Evolutionary conservation across 2,888 invertebrate species (phyloP), one percentile per base, ranked within the genome.

Genomic region (Synergus laeviventris): DNA sequence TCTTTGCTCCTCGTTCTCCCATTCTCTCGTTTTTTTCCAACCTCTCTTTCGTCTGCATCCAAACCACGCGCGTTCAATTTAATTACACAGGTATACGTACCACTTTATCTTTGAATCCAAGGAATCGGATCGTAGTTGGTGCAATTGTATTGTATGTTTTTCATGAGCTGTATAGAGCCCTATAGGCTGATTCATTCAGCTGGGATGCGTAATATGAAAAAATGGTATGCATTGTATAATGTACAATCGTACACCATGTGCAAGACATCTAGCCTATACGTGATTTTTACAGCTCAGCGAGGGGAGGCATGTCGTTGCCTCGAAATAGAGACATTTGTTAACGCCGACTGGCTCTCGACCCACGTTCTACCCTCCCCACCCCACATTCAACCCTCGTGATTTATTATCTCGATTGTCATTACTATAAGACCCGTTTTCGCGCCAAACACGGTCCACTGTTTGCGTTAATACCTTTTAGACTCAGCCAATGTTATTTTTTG

Each of bases 271-370:
- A 76, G 18, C 84, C 83, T 83, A 84, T 83, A 77, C 75, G 78
- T 84, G 86, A 86, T 86, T 88, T 87, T 86, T 86, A 85, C 81
- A 82, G 83, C 77, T 83, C 81, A 82, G 78, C 80, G 84, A 84
- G 84, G 83, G 81, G 76, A 64, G 82, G 78, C 77, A 78, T 80
- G 80, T 73, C 81, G 82, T 81, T 81, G 83, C 79, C 77, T 74
- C 83, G 82, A 86, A 87, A 89, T 88, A 88, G 87, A 89, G 89
- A 89, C 89, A 89, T 89, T 89, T 88, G 89, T 89, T 87, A 87
- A 84, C 86, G 85, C 81, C 81, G 82, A 86, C 83, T 80, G 79
- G 81, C 73, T 73, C 77, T 83, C 83, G 79, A 83, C 83, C 83
- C 85, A 84, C 84, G 82, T 83, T 81, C 81, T 79, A 83, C 84